Evolutionary conservation across 30 jellyfish, hydroid and myxozoan genomes (phyloP), one percentile per base, ranked within the genome.

Genomic region (Catostylus mosaicus): DNA sequence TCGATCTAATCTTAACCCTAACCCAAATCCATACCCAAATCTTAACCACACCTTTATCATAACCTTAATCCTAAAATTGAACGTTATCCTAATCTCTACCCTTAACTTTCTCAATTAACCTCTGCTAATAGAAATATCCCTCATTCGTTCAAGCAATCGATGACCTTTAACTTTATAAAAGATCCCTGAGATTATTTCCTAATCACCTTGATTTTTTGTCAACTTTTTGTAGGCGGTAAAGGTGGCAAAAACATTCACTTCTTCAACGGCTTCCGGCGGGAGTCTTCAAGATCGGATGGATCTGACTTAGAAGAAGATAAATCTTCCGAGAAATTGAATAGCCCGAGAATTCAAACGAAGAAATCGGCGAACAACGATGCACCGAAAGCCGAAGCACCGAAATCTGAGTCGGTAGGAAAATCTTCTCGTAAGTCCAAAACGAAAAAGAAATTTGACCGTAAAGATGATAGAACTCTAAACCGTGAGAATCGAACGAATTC

Each of bases 171-270:
- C n/a, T n/a, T n/a, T n/a, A n/a, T n/a, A n/a, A n/a, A n/a, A n/a
- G n/a, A n/a, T n/a, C n/a, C n/a, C n/a, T n/a, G n/a, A n/a, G n/a
- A n/a, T n/a, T n/a, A n/a, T n/a, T n/a, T n/a, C n/a, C n/a, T n/a
- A n/a, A n/a, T n/a, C n/a, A n/a, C n/a, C n/a, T n/a, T n/a, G 18
- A 10, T 31, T 27, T 7, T 18, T 66, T 66, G 8, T 66, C 26
- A 14, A 30, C 46, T 32, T 12, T 51, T 47, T 38, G n/a, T 45
- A 72, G 83, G 83, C n/a, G 18, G 12, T 1, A 79, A 79, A 33
- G 59, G 80, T 11, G 89, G 89, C 18, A 79, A 40, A 33, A 79
- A 79, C 43, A 57, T 27, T 65, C 68, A 79, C 35, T 79, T 79
- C 63, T 79, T 79, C 54, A 79, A 79, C 46, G 82, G 82, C 30